Percentiles rank a stretch among this genome's conserved stretches.
Conservation (phyloP, 2,797 vertebrate genomes). For the Sebastes elongatus region DNA sequence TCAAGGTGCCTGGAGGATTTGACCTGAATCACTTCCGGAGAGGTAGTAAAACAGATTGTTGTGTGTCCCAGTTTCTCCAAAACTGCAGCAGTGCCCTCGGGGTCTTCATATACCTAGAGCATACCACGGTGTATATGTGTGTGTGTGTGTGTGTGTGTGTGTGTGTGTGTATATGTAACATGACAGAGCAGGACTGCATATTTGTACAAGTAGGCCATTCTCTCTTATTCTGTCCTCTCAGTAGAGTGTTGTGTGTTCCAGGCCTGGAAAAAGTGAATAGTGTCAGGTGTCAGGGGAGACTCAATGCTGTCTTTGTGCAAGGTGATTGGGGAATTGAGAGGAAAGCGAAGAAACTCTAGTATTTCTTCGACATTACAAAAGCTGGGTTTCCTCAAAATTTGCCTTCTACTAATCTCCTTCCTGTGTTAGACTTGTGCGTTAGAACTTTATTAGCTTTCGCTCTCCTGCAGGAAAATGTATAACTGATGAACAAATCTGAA, state of each 20-base stretch:
- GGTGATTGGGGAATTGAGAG: slow-evolving; percentile 60
- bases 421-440: not conserved
- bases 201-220: slow-evolving; percentile 79
- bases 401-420: not conserved
- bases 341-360: slow-evolving; percentile 49
- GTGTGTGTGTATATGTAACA: slow-evolving; percentile 45
- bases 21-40: slow-evolving; percentile 53
- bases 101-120: slow-evolving; percentile 38
- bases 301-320: slow-evolving; percentile 80
- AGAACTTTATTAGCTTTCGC: not conserved
- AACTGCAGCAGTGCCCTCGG: slow-evolving; percentile 23
- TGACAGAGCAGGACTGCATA: slow-evolving; percentile 77
- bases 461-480: not conserved
- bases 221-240: slow-evolving; percentile 46
- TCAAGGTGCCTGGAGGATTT: slow-evolving; percentile 27
- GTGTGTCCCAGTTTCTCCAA: slow-evolving; percentile 51
- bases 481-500: not conserved
- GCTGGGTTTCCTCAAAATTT: slow-evolving; percentile 46
- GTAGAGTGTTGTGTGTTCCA: slow-evolving; percentile 62
- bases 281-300: slow-evolving; percentile 80
- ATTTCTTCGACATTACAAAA: slow-evolving; percentile 50
- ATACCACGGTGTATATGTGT: slow-evolving; percentile 14
- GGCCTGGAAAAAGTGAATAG: slow-evolving; percentile 76
- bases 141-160: slow-evolving; percentile 17
- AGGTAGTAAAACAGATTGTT: slow-evolving; percentile 36